Evolutionary conservation across 1,140 invertebrate species (phyloP), one percentile per base, ranked within the genome.

Genomic region (Brachionus paranguensis): DNA sequence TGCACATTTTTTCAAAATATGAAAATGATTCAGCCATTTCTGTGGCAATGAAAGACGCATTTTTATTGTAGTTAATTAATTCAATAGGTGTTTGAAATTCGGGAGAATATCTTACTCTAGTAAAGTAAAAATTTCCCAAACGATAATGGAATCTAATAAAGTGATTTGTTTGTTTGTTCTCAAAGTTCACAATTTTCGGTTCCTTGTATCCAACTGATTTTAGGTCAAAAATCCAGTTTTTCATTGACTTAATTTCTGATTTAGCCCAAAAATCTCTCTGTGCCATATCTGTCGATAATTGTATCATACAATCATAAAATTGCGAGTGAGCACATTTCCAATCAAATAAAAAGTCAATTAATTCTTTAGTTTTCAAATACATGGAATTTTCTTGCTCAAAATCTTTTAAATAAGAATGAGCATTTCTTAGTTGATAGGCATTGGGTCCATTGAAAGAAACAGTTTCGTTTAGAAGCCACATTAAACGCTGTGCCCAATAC

Each of bases 401-500:
- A 68, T 87, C 87, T 45, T 53, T 81, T 10, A 87, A 14, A 83
- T 86, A 85, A 11, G 33, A 70, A 55, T 87, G 86, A 11, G 78
- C 24, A 76, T 85, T 86, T 68, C 86, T 76, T 14, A 85, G 53
- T 50, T 87, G 86, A 74, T 83, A 84, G 14, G 85, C 83, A 72
- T 85, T 86, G 20, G 86, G 86, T 17, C 86, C 84, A 47, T 79
- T 84, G 78, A 88, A 88, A 45, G 50, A 86, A 7, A 88, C 37
- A 17, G 74, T 81, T 27, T 84, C 84, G 27, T 85, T 87, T 17
- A 87, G 83, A 14, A 86, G 64, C 86, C 87, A 87, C 37, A 88
- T 78, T 2, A 88, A 74, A 20, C 84, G 74, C 70, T 88, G 87
- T 2, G 87, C 85, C 85, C 87, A 88, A 78, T 88, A 88, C 1